These are phyloP conservation scores for Peromyscus aztecus DNA, from an alignment of 2,797 vertebrate genomes.

Conservation along the genomic window DNA sequence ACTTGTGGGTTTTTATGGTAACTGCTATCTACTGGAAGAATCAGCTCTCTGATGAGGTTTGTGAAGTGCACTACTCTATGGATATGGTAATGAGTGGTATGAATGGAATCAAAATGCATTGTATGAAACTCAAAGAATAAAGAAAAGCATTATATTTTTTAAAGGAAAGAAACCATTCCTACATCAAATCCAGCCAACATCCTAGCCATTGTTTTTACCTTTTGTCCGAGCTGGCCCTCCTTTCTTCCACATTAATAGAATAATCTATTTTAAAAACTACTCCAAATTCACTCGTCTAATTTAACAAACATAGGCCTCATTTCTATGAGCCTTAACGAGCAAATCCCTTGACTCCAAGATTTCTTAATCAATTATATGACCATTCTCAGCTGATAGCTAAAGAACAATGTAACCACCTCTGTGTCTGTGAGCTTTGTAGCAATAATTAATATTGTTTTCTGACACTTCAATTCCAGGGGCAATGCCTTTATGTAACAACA, in stretches of 20 bases:
- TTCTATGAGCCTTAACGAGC: background rate
- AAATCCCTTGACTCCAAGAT: background rate
- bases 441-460: background rate
- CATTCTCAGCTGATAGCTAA: background rate
- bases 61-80: background rate
- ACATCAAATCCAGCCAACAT: background rate
- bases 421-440: background rate
- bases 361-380: background rate
- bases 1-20: background rate
- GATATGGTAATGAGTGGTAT: too few species aligned
- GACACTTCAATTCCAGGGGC: rapidly evolving
- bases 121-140: background rate
- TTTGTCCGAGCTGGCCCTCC: background rate
- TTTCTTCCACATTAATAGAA: background rate
- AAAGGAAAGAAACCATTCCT: background rate
- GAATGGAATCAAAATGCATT: background rate
- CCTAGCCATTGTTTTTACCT: background rate
- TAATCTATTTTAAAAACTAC: background rate
- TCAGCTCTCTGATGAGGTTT: background rate
- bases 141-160: background rate
- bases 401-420: background rate
- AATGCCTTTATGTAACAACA: background rate
- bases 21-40: background rate
- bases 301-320: background rate
- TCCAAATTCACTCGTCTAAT: background rate